phyloP scores from a whole-genome alignment of 2,113 vertebrate species.

The Amia ocellicauda region DNA sequence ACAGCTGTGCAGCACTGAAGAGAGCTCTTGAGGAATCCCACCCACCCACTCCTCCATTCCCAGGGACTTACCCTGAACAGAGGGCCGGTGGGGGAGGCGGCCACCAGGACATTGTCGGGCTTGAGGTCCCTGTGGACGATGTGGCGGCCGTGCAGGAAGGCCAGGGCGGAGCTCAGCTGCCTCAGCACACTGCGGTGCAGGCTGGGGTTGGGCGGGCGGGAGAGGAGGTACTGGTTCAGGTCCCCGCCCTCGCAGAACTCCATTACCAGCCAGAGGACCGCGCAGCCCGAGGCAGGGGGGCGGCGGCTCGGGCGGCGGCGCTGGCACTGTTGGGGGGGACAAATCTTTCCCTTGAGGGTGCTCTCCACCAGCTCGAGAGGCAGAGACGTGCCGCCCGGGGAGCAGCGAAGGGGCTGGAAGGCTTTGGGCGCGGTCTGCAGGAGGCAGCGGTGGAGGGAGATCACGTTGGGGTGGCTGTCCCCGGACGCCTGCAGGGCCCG shows the following conservation, averaged over 20 bases:
- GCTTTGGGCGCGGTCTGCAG: conserved; percentile 56
- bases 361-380: conserved; percentile 88
- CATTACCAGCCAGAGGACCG: conserved; percentile 93
- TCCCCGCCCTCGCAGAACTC: conserved; percentile 95
- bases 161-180: conserved; percentile 86
- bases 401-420: conserved; percentile 44
- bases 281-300: conserved; percentile 65
- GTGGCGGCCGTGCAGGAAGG: conserved; percentile 86
- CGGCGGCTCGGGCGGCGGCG: conserved; percentile 59
- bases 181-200: conserved; percentile 80
- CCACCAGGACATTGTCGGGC: conserved; percentile 92
- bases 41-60: too few species aligned
- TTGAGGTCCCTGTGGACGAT: conserved; percentile 93
- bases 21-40: too few species aligned
- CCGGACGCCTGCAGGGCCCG: conserved; percentile 86
- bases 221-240: conserved; percentile 87
- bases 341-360: conserved; percentile 77
- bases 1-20: too few species aligned
- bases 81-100: conserved; percentile 70
- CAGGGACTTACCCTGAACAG: conserved; percentile 77
- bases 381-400: conserved; percentile 66
- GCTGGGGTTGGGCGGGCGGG: conserved; percentile 71
- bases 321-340: conserved; percentile 5
- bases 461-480: conserved; percentile 81
- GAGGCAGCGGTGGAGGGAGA: conserved; percentile 72